Evolutionary conservation across 2,888 invertebrate species (phyloP), one percentile per base, ranked within the genome.

Genomic region (Sphaeridia pumilis): DNA sequence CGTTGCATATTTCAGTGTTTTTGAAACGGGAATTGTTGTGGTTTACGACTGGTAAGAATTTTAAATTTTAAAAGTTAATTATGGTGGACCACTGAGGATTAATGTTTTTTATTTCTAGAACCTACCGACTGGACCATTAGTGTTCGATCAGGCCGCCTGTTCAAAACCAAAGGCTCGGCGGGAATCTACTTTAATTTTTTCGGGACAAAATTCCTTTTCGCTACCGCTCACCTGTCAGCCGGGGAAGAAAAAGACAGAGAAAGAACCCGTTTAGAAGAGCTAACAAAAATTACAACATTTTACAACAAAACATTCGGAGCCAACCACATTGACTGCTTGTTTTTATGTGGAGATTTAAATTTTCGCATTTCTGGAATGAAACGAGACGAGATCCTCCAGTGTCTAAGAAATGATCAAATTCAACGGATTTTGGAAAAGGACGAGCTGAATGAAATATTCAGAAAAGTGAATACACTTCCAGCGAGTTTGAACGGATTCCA

Each of bases 301-400:
- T 49, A 55, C 42, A 42, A 49, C 20, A 57, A 52, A 26, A 24
- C 43, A 3, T 36, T 31, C 1, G 24, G 22, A 4, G 22, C 12
- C 5, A 26, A 51, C 7, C 47, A 42, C 70, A 94, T 88, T 67
- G 94, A 95, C 70, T 84, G 84, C 66, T 88, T 93, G 0, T 93
- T 93, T 70, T 93, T 94, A 90, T 86, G 86, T 68, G 95, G 95
- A 0, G 95, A 95, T 72, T 74, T 95, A 27, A 95, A 95, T 73
- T 95, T 95, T 69, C 81, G 95, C 4, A 62, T 65, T 35, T 59
- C 59, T 7, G 36, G 35, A n/a, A 25, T 63, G 53, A 57, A 45
- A 24, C 22, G 63, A 41, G 61, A 60, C 3, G 48, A 44, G 20
- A 63, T 63, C 25, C 10, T 65, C 4, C 51, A 60, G 24, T 44